Base-by-base conservation (phyloP, 2,888 invertebrate genomes). In the Harpalus rufipes region DNA sequence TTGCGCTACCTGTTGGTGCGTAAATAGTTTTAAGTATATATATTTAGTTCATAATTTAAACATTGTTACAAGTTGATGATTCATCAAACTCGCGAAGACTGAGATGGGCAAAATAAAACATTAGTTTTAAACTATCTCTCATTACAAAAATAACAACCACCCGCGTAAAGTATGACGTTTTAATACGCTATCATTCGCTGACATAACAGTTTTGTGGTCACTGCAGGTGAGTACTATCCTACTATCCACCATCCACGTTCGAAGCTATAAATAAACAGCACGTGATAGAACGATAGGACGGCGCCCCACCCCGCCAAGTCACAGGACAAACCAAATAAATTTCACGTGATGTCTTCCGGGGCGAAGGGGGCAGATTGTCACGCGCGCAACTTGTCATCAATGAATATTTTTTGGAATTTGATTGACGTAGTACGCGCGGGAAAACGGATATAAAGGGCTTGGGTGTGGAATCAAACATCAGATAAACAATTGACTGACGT, bases 221-320 rank as follows among this genome's bases (percentile, higher is more conserved):
- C 85, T 85, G 85, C 25, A 79, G 39, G 85, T 85, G 79, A 78
- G 80, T 85, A 85, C 85, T 85, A 58, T 85, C n/a, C n/a, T n/a
- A n/a, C n/a, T n/a, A n/a, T n/a, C n/a, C n/a, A 85, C 84, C 80
- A 85, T 85, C 25, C 85, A 79, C 59, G 58, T 74, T 76, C 72
- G 18, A 61, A 21, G 65, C 21, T 85, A 85, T 59, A 80, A 58
- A 85, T 85, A 85, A 61, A 68, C 56, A 84, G 59, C 85, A 85
- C 85, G 85, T 85, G 85, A 85, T 85, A 58, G 44, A 41, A 76
- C 12, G 80, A 85, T 85, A 83, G 61, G 82, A 74, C 41, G 61
- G 5, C 21, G 39, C 65, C 72, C 56, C 25, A 25, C 51, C 51
- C 76, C 78, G 25, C 65, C 44, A 63, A 78, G 51, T 61, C 76